Conservation (phyloP, 2,113 vertebrate species). For the Peucedramus taeniatus region DNA sequence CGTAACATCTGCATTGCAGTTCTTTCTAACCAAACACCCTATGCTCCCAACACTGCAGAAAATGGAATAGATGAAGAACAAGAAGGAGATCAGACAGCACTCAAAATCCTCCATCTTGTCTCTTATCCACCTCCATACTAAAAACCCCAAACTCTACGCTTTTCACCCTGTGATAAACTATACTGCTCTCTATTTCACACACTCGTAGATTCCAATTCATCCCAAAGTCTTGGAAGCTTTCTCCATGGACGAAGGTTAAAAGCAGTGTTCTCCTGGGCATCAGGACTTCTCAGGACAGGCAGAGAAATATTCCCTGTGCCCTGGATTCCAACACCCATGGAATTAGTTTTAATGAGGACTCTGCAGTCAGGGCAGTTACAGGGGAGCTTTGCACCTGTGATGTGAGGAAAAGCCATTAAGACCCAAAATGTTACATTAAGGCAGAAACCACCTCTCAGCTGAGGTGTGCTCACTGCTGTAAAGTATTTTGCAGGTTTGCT, state of each 20-base stretch:
- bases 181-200: background rate
- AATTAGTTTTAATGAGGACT: background rate
- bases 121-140: background rate
- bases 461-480: background rate
- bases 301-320: background rate
- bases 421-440: background rate
- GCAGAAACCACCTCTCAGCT: background rate
- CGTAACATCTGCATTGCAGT: background rate
- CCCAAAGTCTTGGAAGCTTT: background rate
- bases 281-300: background rate
- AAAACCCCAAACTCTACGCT: background rate
- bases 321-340: background rate
- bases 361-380: background rate
- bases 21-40: background rate
- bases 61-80: background rate
- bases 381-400: fast-evolving
- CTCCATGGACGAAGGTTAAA: background rate
- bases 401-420: background rate
- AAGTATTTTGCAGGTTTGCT: background rate
- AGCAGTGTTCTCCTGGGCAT: background rate
- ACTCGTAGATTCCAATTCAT: background rate
- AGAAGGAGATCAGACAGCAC: background rate
- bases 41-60: background rate
- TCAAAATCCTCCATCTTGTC: background rate
- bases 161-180: background rate